Evolutionary conservation across 2,797 vertebrate species (phyloP).

Genomic region (Pseudopleuronectes americanus): DNA sequence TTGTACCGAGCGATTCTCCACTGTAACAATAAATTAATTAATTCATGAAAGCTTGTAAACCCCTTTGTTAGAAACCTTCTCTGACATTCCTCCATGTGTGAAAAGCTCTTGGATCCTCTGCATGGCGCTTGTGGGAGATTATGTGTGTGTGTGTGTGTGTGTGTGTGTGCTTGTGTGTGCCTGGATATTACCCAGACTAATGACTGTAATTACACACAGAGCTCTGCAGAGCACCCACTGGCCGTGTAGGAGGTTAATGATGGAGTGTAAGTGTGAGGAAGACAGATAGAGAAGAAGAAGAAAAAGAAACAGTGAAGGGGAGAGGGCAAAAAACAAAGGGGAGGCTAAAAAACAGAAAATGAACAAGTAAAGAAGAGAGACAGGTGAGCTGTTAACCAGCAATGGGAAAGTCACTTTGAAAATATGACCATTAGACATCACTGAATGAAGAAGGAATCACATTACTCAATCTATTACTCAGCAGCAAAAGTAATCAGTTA

Average conservation of each 20-base stretch:
- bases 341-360: neutral
- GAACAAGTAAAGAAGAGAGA: conserved; percentile 3
- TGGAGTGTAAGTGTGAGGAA: conserved; percentile 67
- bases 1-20: neutral
- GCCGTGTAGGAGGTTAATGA: conserved; percentile 84
- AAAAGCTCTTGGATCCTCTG: conserved; percentile 43
- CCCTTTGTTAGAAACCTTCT: conserved; percentile 12
- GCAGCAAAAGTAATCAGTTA: too few relatives aligned
- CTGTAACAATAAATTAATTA: conserved; percentile 14
- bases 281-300: conserved; percentile 50
- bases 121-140: conserved; percentile 43
- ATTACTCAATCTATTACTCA: too few relatives aligned
- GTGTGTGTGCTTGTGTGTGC: conserved; percentile 21
- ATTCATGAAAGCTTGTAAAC: conserved; percentile 8
- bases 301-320: neutral
- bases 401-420: neutral
- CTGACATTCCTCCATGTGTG: conserved; percentile 23
- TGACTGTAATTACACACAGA: conserved; percentile 84
- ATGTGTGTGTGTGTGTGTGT: conserved; percentile 23
- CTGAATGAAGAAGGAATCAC: too few relatives aligned
- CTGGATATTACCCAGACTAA: conserved; percentile 75
- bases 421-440: neutral
- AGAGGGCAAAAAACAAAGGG: conserved; percentile 7
- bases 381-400: neutral
- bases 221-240: conserved; percentile 75